Conservation (phyloP, 2,113 vertebrate species). For the Chlamydotis undulata region DNA sequence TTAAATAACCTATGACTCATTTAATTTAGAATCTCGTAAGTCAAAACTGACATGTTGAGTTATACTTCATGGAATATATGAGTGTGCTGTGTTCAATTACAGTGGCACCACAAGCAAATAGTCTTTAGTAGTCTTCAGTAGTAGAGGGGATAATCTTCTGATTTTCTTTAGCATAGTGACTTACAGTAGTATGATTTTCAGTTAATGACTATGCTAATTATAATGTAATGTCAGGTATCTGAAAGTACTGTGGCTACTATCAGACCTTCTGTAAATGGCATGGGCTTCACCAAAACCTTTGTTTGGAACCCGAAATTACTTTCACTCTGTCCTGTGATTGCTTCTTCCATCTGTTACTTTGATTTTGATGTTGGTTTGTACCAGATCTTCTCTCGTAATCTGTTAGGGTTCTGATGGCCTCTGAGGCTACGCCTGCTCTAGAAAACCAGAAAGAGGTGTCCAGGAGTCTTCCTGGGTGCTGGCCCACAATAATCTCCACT, state of each 20-base stretch:
- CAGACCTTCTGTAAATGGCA: not conserved
- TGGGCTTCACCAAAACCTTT: not conserved
- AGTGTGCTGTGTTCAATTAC: not conserved
- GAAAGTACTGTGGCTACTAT: not conserved
- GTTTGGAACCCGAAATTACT: not conserved
- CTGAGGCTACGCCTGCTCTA: not conserved
- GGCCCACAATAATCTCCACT: not conserved
- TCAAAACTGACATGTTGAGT: not conserved
- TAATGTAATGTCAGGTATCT: not conserved
- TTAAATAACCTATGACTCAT: not conserved
- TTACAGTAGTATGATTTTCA: not conserved
- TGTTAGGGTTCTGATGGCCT: not conserved
- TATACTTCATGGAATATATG: not conserved
- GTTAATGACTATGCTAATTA: not conserved
- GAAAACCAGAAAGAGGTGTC: not conserved
- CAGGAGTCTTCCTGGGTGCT: not conserved
- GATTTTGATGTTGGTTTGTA: not conserved
- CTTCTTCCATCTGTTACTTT: not conserved
- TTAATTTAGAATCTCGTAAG: not conserved
- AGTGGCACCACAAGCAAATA: not conserved
- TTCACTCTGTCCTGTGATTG: not conserved
- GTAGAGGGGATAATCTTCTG: not conserved
- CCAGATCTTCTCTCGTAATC: not conserved
- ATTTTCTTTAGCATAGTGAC: not conserved
- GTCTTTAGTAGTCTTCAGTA: not conserved